These are phyloP conservation scores for Neodiprion fabricii DNA, from an alignment of 1,140 invertebrate genomes.

Conservation along the genomic window DNA sequence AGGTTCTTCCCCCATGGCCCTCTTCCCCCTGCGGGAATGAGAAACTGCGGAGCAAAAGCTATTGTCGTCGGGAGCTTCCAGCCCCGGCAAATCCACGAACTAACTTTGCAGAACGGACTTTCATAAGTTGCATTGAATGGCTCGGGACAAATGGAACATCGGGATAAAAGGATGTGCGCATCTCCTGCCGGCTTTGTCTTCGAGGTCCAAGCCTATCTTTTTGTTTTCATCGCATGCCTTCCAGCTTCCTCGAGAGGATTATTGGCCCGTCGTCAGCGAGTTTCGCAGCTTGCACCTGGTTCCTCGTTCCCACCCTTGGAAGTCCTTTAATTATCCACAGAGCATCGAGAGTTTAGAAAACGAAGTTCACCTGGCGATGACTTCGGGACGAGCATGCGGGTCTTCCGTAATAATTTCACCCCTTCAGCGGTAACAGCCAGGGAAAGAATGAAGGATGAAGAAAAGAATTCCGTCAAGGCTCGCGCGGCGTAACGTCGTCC, in stretches of 20 bases:
- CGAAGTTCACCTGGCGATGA: too few species aligned
- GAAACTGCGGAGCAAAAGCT: conserved; percentile 46
- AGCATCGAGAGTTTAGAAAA: too few species aligned
- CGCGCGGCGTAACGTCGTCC: background rate
- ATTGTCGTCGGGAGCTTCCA: conserved; percentile 49
- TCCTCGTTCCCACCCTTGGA: too few species aligned
- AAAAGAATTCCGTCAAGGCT: background rate
- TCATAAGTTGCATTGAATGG: conserved; percentile 55
- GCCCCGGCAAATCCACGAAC: conserved; percentile 45
- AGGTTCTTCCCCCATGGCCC: conserved; percentile 16
- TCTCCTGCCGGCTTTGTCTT: conserved; percentile 2
- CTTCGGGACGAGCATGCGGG: too few species aligned
- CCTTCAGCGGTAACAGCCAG: background rate
- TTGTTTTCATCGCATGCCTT: background rate
- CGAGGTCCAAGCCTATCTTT: background rate
- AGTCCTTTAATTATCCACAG: too few species aligned
- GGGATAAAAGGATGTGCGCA: conserved; percentile 44
- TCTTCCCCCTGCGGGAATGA: conserved; percentile 41
- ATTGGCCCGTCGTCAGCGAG: background rate
- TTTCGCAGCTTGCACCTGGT: background rate
- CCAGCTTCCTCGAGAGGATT: background rate
- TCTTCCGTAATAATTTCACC: background rate
- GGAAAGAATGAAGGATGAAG: background rate
- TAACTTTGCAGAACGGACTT: conserved; percentile 50
- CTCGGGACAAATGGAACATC: conserved; percentile 32